phyloP scores from a whole-genome alignment of 2,797 vertebrate species.

The Megaceryle alcyon region DNA sequence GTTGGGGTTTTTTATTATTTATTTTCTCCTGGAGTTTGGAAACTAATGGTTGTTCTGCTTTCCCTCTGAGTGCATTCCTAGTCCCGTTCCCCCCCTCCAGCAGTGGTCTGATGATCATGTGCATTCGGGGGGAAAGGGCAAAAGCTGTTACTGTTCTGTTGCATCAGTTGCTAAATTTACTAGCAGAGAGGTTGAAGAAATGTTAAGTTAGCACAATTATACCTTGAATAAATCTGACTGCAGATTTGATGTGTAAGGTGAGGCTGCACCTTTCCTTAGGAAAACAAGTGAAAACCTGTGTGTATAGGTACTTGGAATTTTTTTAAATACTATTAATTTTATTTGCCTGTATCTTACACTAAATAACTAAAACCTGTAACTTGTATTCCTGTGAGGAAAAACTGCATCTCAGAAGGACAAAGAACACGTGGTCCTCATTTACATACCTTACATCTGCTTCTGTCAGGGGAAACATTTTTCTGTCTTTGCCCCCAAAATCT shows the following conservation, averaged over 20 bases:
- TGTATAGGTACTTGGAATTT: background rate
- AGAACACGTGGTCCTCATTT: background rate
- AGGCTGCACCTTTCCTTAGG: background rate
- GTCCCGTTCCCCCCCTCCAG: background rate
- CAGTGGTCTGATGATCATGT: background rate
- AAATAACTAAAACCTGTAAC: background rate
- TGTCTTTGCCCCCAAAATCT: background rate
- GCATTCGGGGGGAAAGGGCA: background rate
- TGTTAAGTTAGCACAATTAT: background rate
- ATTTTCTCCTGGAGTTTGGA: background rate
- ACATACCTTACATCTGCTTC: background rate
- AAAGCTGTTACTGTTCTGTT: background rate
- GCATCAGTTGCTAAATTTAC: background rate
- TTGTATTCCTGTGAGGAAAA: background rate
- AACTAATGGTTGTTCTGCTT: background rate
- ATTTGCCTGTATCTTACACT: background rate
- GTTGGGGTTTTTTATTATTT: too few species aligned
- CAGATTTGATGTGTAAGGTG: background rate
- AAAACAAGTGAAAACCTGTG: accelerated
- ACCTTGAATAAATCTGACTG: background rate
- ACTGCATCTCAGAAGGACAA: background rate
- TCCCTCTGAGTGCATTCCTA: background rate
- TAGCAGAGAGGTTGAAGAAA: background rate
- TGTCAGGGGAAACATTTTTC: background rate
- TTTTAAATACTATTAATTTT: background rate